Base-by-base conservation (phyloP, 2,113 vertebrate genomes). In the Thermophis baileyi region DNA sequence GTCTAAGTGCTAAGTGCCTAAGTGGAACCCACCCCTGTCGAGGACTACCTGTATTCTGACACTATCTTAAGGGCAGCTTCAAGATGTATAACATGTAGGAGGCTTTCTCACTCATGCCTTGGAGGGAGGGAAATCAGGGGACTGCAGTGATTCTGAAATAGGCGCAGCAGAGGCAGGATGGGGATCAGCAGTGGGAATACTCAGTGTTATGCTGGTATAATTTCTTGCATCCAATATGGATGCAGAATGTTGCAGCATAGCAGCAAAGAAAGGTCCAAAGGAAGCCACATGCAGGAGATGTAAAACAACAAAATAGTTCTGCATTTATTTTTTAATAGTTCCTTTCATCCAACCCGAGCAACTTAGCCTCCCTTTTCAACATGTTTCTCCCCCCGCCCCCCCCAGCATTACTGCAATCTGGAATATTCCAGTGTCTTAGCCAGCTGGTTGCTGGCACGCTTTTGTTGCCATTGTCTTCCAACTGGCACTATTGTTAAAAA, bases 351-450 rank as follows among this genome's bases (percentile, higher is more conserved):
- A n/a, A 25, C 51, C 9, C 0, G 3, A 40, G n/a, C 51, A 40
- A 9, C 27, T 89, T 18, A 46, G 11, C 44, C 57, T 63, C 74
- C 74, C 74, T 81, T 81, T 81, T 81, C 74, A 81, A 81, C 35
- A 81, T 81, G 69, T n/a, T n/a, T n/a, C n/a, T 1, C 1, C 0
- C 18, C 35, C 63, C 3, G 0, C 3, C 0, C 24, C 0, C 10
- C 0, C 1, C n/a, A 16, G 12, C 18, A 40, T 44, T 8, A 40
- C 18, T 40, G 35, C 35, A 81, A 40, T 44, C 35, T 81, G 18
- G 74, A 40, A 81, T 40, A 81, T 44, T 40, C 18, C 40, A 18
- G 35, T 4, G 20, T 27, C 51, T 30, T 8, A 6, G 69, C 35
- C 3, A 30, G 12, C n/a, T 91, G 1, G 24, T 91, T 12, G 9